Base-by-base conservation (phyloP, 2,113 vertebrate genomes). In the Siniperca knerii region DNA sequence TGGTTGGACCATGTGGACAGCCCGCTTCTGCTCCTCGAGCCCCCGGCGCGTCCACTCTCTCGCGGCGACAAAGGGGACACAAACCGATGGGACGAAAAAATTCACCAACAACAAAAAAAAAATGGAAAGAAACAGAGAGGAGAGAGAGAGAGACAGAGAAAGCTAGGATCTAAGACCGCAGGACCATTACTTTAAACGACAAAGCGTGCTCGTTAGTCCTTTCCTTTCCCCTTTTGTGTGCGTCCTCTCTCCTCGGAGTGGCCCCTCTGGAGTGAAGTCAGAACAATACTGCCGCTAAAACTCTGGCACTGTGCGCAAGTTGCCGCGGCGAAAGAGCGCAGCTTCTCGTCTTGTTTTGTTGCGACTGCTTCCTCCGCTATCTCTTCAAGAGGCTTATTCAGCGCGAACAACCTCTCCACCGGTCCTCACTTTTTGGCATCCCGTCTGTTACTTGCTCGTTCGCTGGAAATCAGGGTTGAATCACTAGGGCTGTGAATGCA, bases 1-100 rank as follows among this genome's bases (percentile, higher is more conserved):
- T 92, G 94, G 93, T 94, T 94, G 94, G 95, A 96, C 95, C 96
- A 96, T 96, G 96, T 96, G 96, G 96, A 94, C 92, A 92, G 92
- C 86, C 94, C 86, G 92, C 94, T 93, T 93, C 94, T 94, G 95
- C 91, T 94, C 95, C 94, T 93, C 94, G 83, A 90, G 84, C 90
- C 93, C 95, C 95, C 94, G 92, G 92, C 88, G 95, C 94, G 92
- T 93, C 96, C 94, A 89, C 94, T 92, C 91, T 87, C 85, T 91
- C 88, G 23, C 89, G 84, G 93, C 90, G 91, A 94, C 93, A 92
- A 93, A 75, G 89, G 86, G 82, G 69, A 55, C 89, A 89, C 87
- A 77, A 90, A 81, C 88, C 91, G 92, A 89, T 80, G 81, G 89
- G 85, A 93, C 85, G 78, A 88, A 85, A 85, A 85, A 75, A 48